phyloP scores from a whole-genome alignment of 2,888 invertebrate genomes.

The Steromphala cineraria region DNA sequence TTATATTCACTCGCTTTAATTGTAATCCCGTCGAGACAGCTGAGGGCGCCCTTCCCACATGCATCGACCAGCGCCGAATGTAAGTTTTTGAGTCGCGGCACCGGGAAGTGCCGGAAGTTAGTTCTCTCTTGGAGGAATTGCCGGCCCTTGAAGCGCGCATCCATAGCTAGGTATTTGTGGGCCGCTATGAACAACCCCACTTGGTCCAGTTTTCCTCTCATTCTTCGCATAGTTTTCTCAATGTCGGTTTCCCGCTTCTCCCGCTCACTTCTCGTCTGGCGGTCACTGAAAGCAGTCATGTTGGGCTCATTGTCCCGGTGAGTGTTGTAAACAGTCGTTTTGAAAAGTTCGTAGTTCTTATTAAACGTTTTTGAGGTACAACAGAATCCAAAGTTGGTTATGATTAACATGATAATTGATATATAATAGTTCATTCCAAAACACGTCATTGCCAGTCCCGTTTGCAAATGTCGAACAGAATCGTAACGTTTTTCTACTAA shows the following conservation, averaged over 20 bases:
- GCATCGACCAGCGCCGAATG: conserved; percentile 32
- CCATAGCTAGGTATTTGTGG: conserved; percentile 52
- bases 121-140: conserved; percentile 32
- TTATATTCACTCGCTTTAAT: conserved; percentile 26
- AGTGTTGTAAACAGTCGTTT: too few species aligned
- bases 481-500: too few species aligned
- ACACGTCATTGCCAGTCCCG: too few species aligned
- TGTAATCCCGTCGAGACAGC: conserved; percentile 46
- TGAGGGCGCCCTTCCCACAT: conserved; percentile 42
- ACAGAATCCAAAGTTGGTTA: too few species aligned
- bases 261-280: too few species aligned
- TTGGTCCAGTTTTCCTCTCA: neutral
- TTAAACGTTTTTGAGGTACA: too few species aligned
- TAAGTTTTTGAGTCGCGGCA: conserved; percentile 46
- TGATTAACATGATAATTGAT: too few species aligned
- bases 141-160: conserved; percentile 40
- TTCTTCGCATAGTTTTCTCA: neutral
- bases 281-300: too few species aligned
- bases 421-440: too few species aligned
- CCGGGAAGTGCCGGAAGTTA: conserved; percentile 56
- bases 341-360: too few species aligned
- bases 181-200: conserved; percentile 51
- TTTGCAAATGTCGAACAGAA: too few species aligned
- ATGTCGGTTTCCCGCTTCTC: neutral
- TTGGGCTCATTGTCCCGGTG: neutral